Evolutionary conservation across 2,888 invertebrate genomes (phyloP).

Genomic region (Cephonodes hylas): DNA sequence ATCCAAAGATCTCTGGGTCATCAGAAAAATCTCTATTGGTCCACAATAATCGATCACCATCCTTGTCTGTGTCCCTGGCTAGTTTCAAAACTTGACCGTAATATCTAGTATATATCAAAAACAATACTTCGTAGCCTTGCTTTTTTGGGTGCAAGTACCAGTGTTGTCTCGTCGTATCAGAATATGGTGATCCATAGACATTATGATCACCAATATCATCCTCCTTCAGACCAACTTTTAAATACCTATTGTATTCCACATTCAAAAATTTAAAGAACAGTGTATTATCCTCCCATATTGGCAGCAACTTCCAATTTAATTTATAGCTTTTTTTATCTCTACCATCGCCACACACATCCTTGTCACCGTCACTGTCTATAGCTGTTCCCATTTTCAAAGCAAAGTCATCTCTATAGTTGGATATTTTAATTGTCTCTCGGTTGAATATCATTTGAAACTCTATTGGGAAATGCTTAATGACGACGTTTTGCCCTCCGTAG

Average conservation of each 20-base stretch:
- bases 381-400: slow-evolving; percentile 2
- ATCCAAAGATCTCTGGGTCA: neutral
- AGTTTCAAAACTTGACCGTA: slow-evolving; percentile 11
- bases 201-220: neutral
- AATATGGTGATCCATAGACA: neutral
- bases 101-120: slow-evolving; percentile 5
- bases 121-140: neutral
- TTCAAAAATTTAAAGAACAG: slow-evolving; percentile 10
- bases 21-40: neutral
- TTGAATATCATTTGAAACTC: slow-evolving; percentile 10
- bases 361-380: slow-evolving; percentile 2
- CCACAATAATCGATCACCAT: slow-evolving; percentile 9
- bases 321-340: neutral
- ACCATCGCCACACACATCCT: neutral
- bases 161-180: slow-evolving; percentile 1
- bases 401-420: neutral
- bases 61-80: neutral
- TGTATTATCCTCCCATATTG: neutral
- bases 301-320: slow-evolving; percentile 10
- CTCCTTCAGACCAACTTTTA: slow-evolving; percentile 1
- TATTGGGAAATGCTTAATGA: slow-evolving; percentile 6
- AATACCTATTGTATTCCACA: neutral
- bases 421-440: neutral
- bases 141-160: slow-evolving; percentile 4
- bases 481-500: neutral